Evolutionary conservation across 2,888 invertebrate genomes (phyloP), one percentile per base, ranked within the genome.

Genomic region (Entomobrya multifasciata): DNA sequence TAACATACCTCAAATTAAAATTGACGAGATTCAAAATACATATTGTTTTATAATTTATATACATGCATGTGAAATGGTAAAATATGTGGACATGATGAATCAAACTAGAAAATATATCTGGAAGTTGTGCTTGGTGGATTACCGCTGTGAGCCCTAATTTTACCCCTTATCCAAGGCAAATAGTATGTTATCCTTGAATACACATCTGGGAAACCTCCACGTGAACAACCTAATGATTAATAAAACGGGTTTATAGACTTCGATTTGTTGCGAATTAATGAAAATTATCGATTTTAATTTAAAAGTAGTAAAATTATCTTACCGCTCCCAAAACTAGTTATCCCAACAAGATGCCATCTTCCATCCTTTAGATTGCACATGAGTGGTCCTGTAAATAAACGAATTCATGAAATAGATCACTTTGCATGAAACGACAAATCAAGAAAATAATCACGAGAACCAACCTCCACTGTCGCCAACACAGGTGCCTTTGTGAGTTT

Each of bases 261-360:
- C 49, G n/a, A 13, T 11, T 4, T 49, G 3, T 15, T 15, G n/a
- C 10, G n/a, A 49, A n/a, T 8, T 49, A n/a, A 8, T 41, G n/a
- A 4, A 15, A 27, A 10, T 30, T 10, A 17, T 27, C 6, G 30
- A 65, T 36, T 65, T 65, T 1, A 65, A 36, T 5, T 22, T 57
- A 57, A 57, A 20, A 57, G 20, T 2, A 11, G 30, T 65, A 17
- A 17, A 41, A 41, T 44, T 22, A 30, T 44, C 20, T 67, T 47
- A 57, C 97, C 97, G 0, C 97, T 97, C 0, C 97, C 98, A 92
- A 98, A 98, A 0, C 97, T 97, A 0, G 97, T 97, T 49, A 98
- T 95, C 0, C 97, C 98, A 0, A 96, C 96, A 44, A 98, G 93
- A 92, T 96, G 96, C 97, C 97, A 98, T 67, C 96, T 95, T 0